Percentiles rank a stretch among this genome's conserved stretches.
Conservation (phyloP, 2,888 invertebrate species). For the Pseudococcus viburni region DNA sequence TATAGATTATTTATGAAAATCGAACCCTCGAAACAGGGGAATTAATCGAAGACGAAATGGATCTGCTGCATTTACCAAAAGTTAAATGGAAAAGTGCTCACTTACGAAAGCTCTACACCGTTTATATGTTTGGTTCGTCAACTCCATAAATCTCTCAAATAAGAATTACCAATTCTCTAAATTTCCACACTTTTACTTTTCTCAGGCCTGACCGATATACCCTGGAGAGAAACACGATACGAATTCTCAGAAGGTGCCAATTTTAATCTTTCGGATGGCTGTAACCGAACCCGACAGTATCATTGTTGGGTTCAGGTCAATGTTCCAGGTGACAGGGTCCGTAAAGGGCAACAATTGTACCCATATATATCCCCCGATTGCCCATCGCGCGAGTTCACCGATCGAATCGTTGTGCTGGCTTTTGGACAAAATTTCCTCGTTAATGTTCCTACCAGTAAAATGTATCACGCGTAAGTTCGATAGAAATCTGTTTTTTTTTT, state of each 20-base stretch:
- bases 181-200: neutral
- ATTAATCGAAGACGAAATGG: slow-evolving; percentile 1
- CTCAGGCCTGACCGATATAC: neutral
- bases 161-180: neutral
- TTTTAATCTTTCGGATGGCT: neutral
- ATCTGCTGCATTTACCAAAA: neutral
- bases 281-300: neutral
- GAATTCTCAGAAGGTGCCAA: neutral
- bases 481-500: neutral
- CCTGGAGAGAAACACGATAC: slow-evolving; percentile 10
- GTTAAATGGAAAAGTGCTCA: slow-evolving; percentile 21
- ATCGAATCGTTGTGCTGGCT: slow-evolving; percentile 3
- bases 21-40: neutral
- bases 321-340: neutral
- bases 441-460: neutral
- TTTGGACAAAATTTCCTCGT: neutral
- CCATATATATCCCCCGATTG: neutral
- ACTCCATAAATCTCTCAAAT: neutral
- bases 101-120: slow-evolving; percentile 18
- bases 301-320: slow-evolving; percentile 30
- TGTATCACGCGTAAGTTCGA: neutral
- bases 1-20: neutral
- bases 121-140: slow-evolving; percentile 6
- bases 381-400: neutral
- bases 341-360: neutral